Base-by-base conservation (phyloP, 2,888 invertebrate genomes). In the Fissipunctia ypsillon region DNA sequence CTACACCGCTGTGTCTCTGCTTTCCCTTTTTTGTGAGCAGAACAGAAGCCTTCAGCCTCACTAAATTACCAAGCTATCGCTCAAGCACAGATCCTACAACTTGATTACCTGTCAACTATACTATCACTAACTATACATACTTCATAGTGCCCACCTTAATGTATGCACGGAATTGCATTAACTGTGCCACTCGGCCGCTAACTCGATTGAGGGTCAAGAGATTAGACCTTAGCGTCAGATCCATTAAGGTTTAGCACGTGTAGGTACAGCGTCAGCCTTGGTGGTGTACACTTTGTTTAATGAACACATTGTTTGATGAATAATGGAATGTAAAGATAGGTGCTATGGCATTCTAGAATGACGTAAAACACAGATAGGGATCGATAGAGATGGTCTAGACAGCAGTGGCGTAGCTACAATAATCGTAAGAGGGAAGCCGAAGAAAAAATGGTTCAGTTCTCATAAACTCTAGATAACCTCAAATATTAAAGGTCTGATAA, bases 151-250 rank as follows among this genome's bases (percentile, higher is more conserved):
- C 35, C n/a, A 70, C 54, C 70, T 35, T 78, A 82, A 82, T 80
- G 78, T 76, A 83, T 83, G 87, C 78, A 83, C 61, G 78, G 61
- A 79, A 85, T 79, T 85, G 85, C 85, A 87, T 87, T 84, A 87
- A 56, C 50, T 60, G 63, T 41, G 35, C 69, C 73, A 77, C 68
- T 75, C 63, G 61, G 28, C 14, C 63, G 56, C 59, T 85, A 87
- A 87, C 76, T 87, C 56, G 67, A 87, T 85, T 85, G 77, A 48
- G 65, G 76, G 78, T 80, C 87, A 82, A 82, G 87, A 75, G 76
- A 76, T 82, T 76, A 76, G 66, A 68, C 45, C 41, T 61, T 63
- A 69, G 74, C 69, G 52, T 68, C 22, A n/a, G 28, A 59, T 50
- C 66, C 31, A 76, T 71, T 75, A 69, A 14, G 60, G 41, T 38